Base-by-base conservation (phyloP, 2,888 invertebrate species). In the Apeira syringaria region DNA sequence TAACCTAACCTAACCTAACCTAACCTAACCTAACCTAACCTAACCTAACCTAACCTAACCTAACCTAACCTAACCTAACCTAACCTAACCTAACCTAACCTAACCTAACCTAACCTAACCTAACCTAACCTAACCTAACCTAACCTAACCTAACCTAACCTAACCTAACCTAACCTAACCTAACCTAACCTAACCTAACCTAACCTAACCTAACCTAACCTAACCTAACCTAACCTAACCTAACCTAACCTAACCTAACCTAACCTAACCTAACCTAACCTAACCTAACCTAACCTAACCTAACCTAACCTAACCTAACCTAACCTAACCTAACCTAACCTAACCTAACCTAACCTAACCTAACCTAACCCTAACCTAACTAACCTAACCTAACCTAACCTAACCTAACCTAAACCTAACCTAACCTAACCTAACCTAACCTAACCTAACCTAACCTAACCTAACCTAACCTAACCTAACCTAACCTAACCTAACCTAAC, bases 1-100 rank as follows among this genome's bases (percentile, higher is more conserved):
- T 49, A 53, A 53, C 53, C 53, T 53, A 53, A 53, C 52, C 53
- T 53, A 49, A 53, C 53, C 52, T 47, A 52, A 52, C 50, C 50
- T 44, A 51, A 51, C 50, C 50, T 47, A 47, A 51, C 50, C 50
- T 47, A 51, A 51, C 39, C 50, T 47, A 50, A 50, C 51, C 51
- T 47, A 47, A 51, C 51, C 51, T 47, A 51, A 51, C 51, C 51
- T 45, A 50, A 51, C 51, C 51, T 47, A 47, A 47, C 38, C 51
- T 44, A 51, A 47, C 52, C 46, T 43, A 46, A 46, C 43, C 43
- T 48, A 40, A 48, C 43, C 46, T 50, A 47, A 46, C 46, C 47
- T 44, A 47, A 24, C 24, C 24, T 46, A 50, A 50, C 50, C 43
- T 44, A 50, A 32, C 29, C 35, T 47, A 40, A 40, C 36, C 50